phyloP scores from a whole-genome alignment of 2,113 vertebrate species.

The Plotosus lineatus region DNA sequence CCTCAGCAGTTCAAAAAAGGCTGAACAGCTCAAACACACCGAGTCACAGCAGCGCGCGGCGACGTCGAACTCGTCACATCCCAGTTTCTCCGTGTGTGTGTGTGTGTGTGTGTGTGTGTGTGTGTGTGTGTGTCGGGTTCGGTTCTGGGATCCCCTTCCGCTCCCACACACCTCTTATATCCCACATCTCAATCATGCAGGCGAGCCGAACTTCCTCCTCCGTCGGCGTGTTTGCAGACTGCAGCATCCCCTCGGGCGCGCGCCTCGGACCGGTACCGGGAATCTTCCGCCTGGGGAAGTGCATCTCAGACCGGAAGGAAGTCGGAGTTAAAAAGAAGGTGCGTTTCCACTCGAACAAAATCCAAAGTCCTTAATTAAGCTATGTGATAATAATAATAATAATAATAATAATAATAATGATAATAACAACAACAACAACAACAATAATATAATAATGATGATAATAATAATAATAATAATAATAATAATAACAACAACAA shows the following conservation, averaged over 20 bases:
- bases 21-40: conserved; percentile 11
- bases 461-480: background rate
- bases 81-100: conserved; percentile 64
- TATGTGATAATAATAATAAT: background rate
- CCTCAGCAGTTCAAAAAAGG: conserved; percentile 22
- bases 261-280: conserved; percentile 91
- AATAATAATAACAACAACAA: background rate
- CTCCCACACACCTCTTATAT: conserved; percentile 56
- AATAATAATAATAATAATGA: background rate
- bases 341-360: conserved; percentile 44
- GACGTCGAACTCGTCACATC: conserved; percentile 8
- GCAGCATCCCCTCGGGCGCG: conserved; percentile 91
- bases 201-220: conserved; percentile 78
- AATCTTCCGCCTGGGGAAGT: conserved; percentile 94
- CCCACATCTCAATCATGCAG: conserved; percentile 91
- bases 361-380: background rate
- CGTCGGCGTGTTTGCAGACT: conserved; percentile 88
- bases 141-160: background rate
- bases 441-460: background rate
- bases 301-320: conserved; percentile 94
- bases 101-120: background rate
- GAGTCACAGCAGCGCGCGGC: background rate
- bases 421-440: background rate
- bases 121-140: background rate
- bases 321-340: conserved; percentile 95